Conservation (phyloP, 2,797 vertebrate genomes). For the Miichthys miiuy region DNA sequence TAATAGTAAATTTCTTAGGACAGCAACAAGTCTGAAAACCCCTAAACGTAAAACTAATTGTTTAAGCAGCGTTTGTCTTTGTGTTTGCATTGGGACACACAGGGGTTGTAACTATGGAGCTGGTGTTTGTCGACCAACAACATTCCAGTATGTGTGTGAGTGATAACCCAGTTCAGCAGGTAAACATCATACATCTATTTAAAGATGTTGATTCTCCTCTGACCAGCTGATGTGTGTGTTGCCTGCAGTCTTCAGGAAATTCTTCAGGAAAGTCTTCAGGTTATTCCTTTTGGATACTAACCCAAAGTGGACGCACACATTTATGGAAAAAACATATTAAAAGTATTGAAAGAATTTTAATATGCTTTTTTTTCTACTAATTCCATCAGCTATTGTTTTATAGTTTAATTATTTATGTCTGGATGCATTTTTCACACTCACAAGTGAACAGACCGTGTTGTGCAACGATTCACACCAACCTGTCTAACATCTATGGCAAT, state of each 20-base stretch:
- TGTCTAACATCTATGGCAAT: neutral
- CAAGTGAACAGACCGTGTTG: neutral
- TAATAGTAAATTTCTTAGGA: neutral
- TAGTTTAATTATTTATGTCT: neutral
- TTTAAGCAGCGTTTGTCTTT: neutral
- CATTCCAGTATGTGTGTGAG: constrained; percentile 48
- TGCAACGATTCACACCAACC: neutral
- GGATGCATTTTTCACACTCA: neutral
- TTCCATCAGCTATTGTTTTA: neutral
- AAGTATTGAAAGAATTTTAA: too few relatives aligned
- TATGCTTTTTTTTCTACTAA: too few relatives aligned
- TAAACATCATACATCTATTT: constrained; percentile 57
- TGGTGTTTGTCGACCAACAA: constrained; percentile 52
- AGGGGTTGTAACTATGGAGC: constrained; percentile 41
- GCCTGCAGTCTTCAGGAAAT: constrained; percentile 7
- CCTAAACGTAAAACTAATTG: constrained; percentile 7
- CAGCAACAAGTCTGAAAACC: neutral
- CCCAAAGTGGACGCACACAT: neutral
- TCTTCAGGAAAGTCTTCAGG: too few relatives aligned
- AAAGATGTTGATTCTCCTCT: constrained; percentile 33
- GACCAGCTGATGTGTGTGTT: constrained; percentile 30
- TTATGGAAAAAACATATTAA: neutral
- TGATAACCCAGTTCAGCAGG: constrained; percentile 32
- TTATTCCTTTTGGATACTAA: neutral
- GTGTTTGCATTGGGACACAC: constrained; percentile 14